Conservation (phyloP, 1,140 invertebrate species). For the Ladona fulva region DNA sequence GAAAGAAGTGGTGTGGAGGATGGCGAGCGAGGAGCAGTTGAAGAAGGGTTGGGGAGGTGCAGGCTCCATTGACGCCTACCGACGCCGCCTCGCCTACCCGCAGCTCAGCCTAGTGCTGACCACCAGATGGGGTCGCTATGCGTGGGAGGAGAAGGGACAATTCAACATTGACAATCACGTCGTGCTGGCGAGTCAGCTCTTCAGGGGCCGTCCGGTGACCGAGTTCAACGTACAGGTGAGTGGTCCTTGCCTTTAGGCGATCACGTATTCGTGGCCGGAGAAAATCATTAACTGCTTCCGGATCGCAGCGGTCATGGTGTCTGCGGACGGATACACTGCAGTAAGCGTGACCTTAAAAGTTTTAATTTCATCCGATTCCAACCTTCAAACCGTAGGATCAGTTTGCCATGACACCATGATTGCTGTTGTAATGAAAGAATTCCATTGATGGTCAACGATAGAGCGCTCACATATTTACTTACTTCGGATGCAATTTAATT, state of each 20-base stretch:
- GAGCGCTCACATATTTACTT: too few species aligned
- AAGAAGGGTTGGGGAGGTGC: background rate
- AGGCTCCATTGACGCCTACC: background rate
- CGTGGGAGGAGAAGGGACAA: constrained; percentile 42
- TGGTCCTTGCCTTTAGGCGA: background rate
- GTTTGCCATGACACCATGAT: too few species aligned
- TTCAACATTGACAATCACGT: constrained; percentile 66
- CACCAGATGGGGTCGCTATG: constrained; percentile 56
- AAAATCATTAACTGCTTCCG: too few species aligned
- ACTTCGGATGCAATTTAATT: too few species aligned
- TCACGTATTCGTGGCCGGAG: background rate
- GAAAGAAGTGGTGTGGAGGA: background rate
- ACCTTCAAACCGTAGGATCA: too few species aligned
- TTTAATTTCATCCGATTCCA: too few species aligned
- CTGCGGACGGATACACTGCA: too few species aligned
- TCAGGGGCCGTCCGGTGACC: constrained; percentile 53
- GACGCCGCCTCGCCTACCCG: background rate
- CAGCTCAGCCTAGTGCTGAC: constrained; percentile 45
- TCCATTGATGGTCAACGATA: too few species aligned
- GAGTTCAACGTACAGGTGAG: constrained; percentile 62
- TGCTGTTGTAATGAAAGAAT: too few species aligned
- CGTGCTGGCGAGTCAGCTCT: constrained; percentile 47
- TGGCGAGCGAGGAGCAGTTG: background rate
- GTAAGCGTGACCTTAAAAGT: too few species aligned
- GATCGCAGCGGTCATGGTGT: too few species aligned